phyloP scores from a whole-genome alignment of 1,140 invertebrate species.

The Frieseomelitta varia region DNA sequence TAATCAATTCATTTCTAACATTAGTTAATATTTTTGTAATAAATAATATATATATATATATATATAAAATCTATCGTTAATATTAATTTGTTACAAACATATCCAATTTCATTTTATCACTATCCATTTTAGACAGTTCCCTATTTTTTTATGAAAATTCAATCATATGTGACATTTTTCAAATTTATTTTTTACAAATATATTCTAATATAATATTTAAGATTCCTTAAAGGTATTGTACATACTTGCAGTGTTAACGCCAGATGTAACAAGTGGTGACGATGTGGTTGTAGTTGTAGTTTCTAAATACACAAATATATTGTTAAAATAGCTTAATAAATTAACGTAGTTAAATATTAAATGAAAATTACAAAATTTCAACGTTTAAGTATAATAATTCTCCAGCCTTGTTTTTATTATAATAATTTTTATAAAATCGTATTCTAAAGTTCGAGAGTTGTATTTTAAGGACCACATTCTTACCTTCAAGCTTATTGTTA shows the following conservation, averaged over 20 bases:
- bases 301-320: conserved; percentile 36
- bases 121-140: neutral
- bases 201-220: neutral
- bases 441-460: too few species aligned
- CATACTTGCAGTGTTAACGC: conserved; percentile 23
- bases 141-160: neutral
- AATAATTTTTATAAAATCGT: too few species aligned
- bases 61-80: neutral
- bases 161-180: neutral
- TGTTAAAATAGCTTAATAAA: neutral
- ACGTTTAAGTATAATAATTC: too few species aligned
- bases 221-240: neutral
- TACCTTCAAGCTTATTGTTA: too few species aligned
- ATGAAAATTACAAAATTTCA: neutral
- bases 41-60: too few species aligned
- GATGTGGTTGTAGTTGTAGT: conserved; percentile 26
- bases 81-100: neutral
- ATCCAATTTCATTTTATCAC: neutral
- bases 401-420: too few species aligned
- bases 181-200: neutral
- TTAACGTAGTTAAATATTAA: neutral
- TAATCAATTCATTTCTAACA: neutral
- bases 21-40: neutral
- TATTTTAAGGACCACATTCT: too few species aligned
- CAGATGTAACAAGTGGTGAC: neutral